phyloP scores from a whole-genome alignment of 30 jellyfish, hydroid and myxozoan species.

The Clytia hemisphaerica region DNA sequence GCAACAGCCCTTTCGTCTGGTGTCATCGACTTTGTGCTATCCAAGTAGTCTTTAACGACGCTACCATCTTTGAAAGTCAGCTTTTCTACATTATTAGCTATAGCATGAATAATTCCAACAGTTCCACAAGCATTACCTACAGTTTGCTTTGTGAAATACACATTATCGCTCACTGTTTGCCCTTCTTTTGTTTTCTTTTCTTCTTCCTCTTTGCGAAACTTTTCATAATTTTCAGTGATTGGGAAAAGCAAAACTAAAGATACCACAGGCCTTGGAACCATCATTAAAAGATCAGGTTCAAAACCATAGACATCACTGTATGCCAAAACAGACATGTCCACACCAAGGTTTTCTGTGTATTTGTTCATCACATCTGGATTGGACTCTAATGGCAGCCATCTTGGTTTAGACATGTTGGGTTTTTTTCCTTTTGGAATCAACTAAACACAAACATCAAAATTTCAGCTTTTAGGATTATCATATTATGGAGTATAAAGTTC shows the following conservation, averaged over 20 bases:
- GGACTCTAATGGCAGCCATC: conserved; percentile 86
- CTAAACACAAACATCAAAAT: too few relatives aligned
- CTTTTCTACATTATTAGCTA: conserved; percentile 63
- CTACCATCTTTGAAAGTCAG: conserved; percentile 48
- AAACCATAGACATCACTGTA: conserved; percentile 81
- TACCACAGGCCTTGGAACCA: conserved; percentile 88
- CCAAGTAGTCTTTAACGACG: conserved; percentile 40
- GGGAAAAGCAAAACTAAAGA: conserved; percentile 75
- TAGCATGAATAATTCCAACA: conserved; percentile 82
- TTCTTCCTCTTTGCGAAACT: conserved; percentile 53
- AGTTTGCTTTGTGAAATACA: conserved; percentile 79
- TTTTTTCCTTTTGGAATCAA: too few relatives aligned
- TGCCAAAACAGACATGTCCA: conserved; percentile 54
- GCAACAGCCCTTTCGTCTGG: conserved; percentile 75
- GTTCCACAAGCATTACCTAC: conserved; percentile 98
- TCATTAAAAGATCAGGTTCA: conserved; percentile 67
- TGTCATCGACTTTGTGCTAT: conserved; percentile 45
- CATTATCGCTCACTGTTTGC: conserved; percentile 49
- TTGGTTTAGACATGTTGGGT: conserved; percentile 27
- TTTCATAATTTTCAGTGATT: conserved; percentile 62
- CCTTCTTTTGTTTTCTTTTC: conserved; percentile 47
- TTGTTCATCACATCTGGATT: conserved; percentile 73
- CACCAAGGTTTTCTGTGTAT: conserved; percentile 69
- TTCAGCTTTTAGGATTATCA: too few relatives aligned
- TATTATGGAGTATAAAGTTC: too few relatives aligned